These are phyloP conservation scores for Torymus texanus DNA, from an alignment of 2,888 invertebrate genomes.

Conservation along the genomic window DNA sequence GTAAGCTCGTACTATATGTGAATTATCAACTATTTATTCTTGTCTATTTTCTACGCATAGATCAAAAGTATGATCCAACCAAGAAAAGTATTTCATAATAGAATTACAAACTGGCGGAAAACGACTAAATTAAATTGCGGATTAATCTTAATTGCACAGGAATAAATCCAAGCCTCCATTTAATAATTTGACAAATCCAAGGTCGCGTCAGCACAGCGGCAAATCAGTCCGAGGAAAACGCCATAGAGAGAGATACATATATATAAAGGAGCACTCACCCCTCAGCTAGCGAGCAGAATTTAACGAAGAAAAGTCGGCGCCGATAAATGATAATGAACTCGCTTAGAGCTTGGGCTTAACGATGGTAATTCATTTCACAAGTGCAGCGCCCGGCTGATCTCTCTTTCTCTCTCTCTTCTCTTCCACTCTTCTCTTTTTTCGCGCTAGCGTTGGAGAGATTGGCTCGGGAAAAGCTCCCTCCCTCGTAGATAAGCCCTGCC, in stretches of 20 bases:
- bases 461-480: conserved; percentile 15
- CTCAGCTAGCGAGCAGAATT: not conserved
- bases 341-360: conserved; percentile 29
- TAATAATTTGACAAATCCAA: conserved; percentile 7
- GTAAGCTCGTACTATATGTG: no score
- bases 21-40: no score
- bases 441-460: not conserved
- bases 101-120: conserved; percentile 20
- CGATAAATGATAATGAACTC: conserved; percentile 52
- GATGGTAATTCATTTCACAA: conserved; percentile 50
- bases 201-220: not conserved
- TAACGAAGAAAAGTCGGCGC: conserved; percentile 41
- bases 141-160: conserved; percentile 38
- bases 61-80: no score
- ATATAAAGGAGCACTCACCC: no score
- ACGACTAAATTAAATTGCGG: conserved; percentile 23
- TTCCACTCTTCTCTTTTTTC: not conserved
- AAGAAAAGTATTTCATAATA: no score
- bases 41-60: no score
- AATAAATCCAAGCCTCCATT: conserved; percentile 26
- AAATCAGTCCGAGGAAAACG: no score
- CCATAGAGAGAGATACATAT: no score
- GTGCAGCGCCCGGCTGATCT: not conserved
- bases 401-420: not conserved
- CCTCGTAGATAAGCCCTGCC: conserved; percentile 24